phyloP scores from a whole-genome alignment of 2,113 vertebrate species.

The Ictalurus furcatus region DNA sequence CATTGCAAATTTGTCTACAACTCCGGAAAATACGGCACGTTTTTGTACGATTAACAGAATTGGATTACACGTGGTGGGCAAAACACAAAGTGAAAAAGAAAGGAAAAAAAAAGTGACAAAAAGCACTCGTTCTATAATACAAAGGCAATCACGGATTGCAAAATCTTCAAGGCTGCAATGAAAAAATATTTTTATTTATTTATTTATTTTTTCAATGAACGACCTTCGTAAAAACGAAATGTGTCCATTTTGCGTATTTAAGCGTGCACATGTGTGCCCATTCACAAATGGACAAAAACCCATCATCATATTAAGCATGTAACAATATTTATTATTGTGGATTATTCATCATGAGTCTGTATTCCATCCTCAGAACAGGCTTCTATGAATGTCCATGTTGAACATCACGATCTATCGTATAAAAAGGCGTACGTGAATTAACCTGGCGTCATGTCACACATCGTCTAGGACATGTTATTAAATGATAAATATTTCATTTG shows the following conservation, averaged over 20 bases:
- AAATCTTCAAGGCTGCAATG: slow-evolving; percentile 69
- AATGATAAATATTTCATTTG: background rate
- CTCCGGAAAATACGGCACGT: background rate
- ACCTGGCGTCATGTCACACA: background rate
- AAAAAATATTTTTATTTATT: background rate
- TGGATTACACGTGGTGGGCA: slow-evolving; percentile 62
- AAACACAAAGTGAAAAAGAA: slow-evolving; percentile 50
- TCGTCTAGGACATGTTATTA: background rate
- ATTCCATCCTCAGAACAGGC: background rate
- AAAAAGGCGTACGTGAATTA: background rate
- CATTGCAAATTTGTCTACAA: background rate
- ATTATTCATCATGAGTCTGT: background rate
- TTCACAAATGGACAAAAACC: background rate
- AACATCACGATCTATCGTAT: background rate
- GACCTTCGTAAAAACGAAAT: background rate
- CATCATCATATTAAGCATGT: background rate
- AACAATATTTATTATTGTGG: background rate
- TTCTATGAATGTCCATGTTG: background rate
- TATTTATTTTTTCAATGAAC: background rate
- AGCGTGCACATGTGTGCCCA: background rate
- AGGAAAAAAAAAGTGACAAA: slow-evolving; percentile 63
- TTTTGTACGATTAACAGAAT: slow-evolving; percentile 66
- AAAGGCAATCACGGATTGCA: slow-evolving; percentile 99
- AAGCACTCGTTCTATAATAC: slow-evolving; percentile 68
- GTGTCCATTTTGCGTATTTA: background rate